A percentile compares a stretch with the other conserved stretches of the same genome.
Evolutionary conservation across 2,797 vertebrate genomes (phyloP).

Genomic region (Hapalemur alaotrensis): DNA sequence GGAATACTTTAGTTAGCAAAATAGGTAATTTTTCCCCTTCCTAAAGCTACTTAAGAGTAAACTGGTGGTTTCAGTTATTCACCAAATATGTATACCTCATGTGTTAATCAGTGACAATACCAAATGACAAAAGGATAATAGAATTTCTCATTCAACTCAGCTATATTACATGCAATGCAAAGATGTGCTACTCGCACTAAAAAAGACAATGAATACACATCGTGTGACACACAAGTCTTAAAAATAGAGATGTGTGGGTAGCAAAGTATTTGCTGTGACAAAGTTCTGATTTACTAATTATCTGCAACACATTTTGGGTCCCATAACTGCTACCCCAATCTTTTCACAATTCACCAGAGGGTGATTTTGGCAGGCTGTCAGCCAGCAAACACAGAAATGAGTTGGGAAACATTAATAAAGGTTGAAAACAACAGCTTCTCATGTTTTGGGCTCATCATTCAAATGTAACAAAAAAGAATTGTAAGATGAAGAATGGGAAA

Average conservation of each 20-base stretch:
- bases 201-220: slow-evolving; percentile 66
- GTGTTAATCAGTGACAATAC: slow-evolving; percentile 48
- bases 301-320: slow-evolving; percentile 76
- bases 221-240: slow-evolving; percentile 63
- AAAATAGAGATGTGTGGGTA: slow-evolving; percentile 81
- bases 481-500: slow-evolving; percentile 69
- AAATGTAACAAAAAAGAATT: slow-evolving; percentile 68
- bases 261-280: slow-evolving; percentile 80
- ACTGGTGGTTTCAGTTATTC: slow-evolving; percentile 46
- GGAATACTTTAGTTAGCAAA: slow-evolving; percentile 27
- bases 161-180: slow-evolving; percentile 14
- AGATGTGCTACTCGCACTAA: neutral
- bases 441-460: slow-evolving; percentile 76
- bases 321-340: slow-evolving; percentile 76
- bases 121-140: slow-evolving; percentile 55
- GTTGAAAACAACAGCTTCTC: slow-evolving; percentile 80
- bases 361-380: slow-evolving; percentile 83
- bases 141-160: slow-evolving; percentile 33
- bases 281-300: slow-evolving; percentile 82
- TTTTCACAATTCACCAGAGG: slow-evolving; percentile 81
- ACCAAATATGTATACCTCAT: slow-evolving; percentile 9
- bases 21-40: neutral
- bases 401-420: slow-evolving; percentile 83
- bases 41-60: neutral
- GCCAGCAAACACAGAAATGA: slow-evolving; percentile 77